Conservation (phyloP, 2,797 vertebrate genomes). For the Diplodus sargus region DNA sequence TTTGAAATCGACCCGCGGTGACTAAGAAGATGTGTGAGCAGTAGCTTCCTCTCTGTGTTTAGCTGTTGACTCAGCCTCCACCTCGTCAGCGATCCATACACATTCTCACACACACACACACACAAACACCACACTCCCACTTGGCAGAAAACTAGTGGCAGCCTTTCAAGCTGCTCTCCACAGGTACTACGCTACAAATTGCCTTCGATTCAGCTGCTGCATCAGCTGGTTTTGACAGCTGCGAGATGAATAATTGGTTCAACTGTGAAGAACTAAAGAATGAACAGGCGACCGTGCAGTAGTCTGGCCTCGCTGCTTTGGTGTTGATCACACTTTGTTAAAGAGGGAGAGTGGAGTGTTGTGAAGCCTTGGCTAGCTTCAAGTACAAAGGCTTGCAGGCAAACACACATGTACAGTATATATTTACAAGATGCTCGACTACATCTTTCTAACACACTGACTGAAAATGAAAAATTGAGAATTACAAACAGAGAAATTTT, state of each 20-base stretch:
- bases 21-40: slow-evolving; percentile 62
- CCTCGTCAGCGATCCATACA: slow-evolving; percentile 49
- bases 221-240: slow-evolving; percentile 79
- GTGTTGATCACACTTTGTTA: slow-evolving; percentile 55
- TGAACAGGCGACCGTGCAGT: slow-evolving; percentile 39
- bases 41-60: slow-evolving; percentile 62
- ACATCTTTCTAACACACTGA: neutral
- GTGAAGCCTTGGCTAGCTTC: neutral
- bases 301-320: slow-evolving; percentile 42
- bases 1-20: slow-evolving; percentile 52
- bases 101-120: slow-evolving; percentile 21
- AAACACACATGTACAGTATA: neutral
- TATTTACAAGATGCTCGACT: neutral
- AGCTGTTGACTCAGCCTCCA: slow-evolving; percentile 77
- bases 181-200: slow-evolving; percentile 77
- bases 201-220: slow-evolving; percentile 76
- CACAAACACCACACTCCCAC: slow-evolving; percentile 20
- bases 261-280: slow-evolving; percentile 73
- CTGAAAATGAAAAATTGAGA: neutral
- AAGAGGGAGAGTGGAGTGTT: neutral
- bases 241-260: slow-evolving; percentile 75
- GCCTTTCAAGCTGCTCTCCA: slow-evolving; percentile 74
- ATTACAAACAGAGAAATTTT: neutral
- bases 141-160: slow-evolving; percentile 70
- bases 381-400: neutral